Base-by-base conservation (phyloP, 2,888 invertebrate genomes). In the Ernsta delagoae region DNA sequence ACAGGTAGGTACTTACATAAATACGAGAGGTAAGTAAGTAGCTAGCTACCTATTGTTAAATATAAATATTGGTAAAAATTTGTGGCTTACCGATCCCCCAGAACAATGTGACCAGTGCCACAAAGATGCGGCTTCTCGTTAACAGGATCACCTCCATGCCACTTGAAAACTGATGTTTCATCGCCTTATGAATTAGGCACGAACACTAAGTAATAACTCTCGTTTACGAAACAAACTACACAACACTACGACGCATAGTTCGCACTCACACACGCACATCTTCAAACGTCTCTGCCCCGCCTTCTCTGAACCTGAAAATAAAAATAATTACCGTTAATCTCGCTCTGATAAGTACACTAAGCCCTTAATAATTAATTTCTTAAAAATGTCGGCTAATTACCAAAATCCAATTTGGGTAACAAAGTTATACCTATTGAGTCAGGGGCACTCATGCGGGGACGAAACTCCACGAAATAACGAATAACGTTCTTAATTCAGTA, bases 71-170 rank as follows among this genome's bases (percentile, higher is more conserved):
- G 24, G 24, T 24, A 24, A 24, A 24, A 24, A 24, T 24, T 24
- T 24, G 24, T 62, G 57, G 84, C 92, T 90, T 75, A 93, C 92
- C 92, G 84, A 92, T 90, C 75, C 90, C 90, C 92, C 92, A 92
- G 74, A 92, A 90, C 72, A 89, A 84, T 24, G 89, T 89, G 74
- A 89, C 87, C 77, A 92, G 90, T 61, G 89, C 92, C 88, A 92
- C 90, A 73, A 89, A 83, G 78, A 91, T 86, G 86, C 90, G 92
- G 87, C 90, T 87, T 73, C 87, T 86, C 65, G 82, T 81, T 59
- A 87, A 81, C 73, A 85, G 87, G 73, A 84, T 79, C 79, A 87
- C 81, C 90, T 88, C 90, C 92, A 92, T 91, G 73, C 83, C 87
- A 83, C 84, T 75, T 79, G 83, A 79, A 83, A 81, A 79, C 74